Base-by-base conservation (phyloP, 2,888 invertebrate genomes). In the Oxyscelio sp. region DNA sequence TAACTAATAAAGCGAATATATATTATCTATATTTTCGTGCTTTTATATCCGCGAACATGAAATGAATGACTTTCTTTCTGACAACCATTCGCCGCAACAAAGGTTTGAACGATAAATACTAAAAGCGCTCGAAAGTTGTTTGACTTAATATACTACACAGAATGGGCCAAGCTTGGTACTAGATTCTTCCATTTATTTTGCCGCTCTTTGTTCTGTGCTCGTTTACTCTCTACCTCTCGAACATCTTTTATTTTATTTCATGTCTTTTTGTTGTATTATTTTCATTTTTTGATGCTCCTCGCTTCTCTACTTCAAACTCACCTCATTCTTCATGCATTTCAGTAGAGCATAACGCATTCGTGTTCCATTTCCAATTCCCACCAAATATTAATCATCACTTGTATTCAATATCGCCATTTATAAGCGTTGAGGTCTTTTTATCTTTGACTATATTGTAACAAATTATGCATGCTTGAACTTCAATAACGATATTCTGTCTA, bases 101-200 rank as follows among this genome's bases (percentile, higher is more conserved):
- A 79, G 61, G 56, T n/a, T 38, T 22, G 61, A 38, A 75, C 79
- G 65, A 79, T 83, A 83, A 83, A 83, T 83, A 83, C 73, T 78
- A 83, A 74, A 79, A 79, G 73, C 74, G 83, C 83, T 79, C 66
- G 83, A 79, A 84, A 84, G 79, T 84, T 84, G 83, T 84, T 83
- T 74, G 79, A 84, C 83, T 84, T 84, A 83, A 83, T 83, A 83
- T 83, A 83, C 83, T 83, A 79, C 83, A 83, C 34, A 65, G 73
- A 79, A 83, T 70, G 83, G 75, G 79, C 83, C 83, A 83, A 83
- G 83, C 79, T 54, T 27, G 74, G 83, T 74, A 70, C 83, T 78
- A 75, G 74, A 83, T 83, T 83, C 75, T 74, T 74, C 83, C 83
- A 83, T 83, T 83, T 83, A 78, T 83, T 83, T 59, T 68, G 61